Percentiles rank a stretch among this genome's conserved stretches.
These are phyloP conservation scores for Pyrrhosoma nymphula DNA, from an alignment of 2,888 invertebrate genomes.

Conservation along the genomic window DNA sequence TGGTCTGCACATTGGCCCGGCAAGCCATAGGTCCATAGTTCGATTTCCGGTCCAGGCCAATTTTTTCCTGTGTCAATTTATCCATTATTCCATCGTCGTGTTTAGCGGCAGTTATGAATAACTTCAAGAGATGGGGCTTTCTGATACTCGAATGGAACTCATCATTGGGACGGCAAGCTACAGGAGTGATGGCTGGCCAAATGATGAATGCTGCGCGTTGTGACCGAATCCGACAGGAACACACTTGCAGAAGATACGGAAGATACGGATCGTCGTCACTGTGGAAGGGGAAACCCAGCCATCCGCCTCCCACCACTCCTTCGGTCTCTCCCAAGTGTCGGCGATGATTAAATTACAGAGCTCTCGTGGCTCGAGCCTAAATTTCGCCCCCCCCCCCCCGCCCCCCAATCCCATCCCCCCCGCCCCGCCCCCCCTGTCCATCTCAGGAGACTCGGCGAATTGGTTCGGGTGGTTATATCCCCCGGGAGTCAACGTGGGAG, in stretches of 20 bases:
- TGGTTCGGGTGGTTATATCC: conserved; percentile 7
- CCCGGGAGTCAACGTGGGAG: neutral
- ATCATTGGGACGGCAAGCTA: too few relatives aligned
- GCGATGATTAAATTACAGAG: conserved; percentile 55
- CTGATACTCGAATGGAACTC: too few relatives aligned
- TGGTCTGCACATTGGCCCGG: too few relatives aligned
- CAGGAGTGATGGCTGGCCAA: too few relatives aligned
- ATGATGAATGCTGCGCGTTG: neutral
- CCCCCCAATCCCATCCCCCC: neutral
- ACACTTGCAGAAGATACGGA: neutral
- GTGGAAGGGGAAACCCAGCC: neutral
- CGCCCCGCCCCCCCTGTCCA: neutral
- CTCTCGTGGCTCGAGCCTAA: conserved; percentile 39
- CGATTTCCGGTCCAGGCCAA: too few relatives aligned
- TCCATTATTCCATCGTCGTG: too few relatives aligned
- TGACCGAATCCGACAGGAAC: neutral
- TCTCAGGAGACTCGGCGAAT: neutral
- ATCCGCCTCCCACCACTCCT: neutral
- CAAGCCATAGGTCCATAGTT: too few relatives aligned
- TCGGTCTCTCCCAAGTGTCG: conserved; percentile 33
- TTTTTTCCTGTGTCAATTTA: too few relatives aligned
- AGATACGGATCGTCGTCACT: neutral
- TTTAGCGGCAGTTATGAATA: too few relatives aligned
- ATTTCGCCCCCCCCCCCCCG: neutral
- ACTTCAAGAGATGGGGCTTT: too few relatives aligned